Conservation (phyloP, 2,888 invertebrate genomes). For the Brachyopa scutellaris region DNA sequence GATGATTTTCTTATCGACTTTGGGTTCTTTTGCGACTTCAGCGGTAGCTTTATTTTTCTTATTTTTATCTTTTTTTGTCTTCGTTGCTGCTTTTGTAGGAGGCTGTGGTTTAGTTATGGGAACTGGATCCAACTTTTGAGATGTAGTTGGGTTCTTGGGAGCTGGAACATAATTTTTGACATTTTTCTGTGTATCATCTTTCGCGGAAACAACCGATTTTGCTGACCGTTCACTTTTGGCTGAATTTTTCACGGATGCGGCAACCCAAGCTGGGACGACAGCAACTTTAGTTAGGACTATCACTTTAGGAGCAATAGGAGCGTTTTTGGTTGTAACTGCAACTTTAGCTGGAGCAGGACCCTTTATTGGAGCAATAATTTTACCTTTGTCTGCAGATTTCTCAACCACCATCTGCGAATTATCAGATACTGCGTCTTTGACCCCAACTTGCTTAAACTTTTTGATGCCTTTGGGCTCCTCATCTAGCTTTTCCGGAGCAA, state of each 20-base stretch:
- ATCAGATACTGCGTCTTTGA: too few relatives aligned
- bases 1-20: background rate
- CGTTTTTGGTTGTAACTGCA: background rate
- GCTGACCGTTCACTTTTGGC: too few relatives aligned
- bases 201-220: too few relatives aligned
- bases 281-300: too few relatives aligned
- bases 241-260: too few relatives aligned
- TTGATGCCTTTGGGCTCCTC: background rate
- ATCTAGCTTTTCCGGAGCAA: background rate
- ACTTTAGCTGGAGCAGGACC: background rate
- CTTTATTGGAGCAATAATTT: background rate
- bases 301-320: too few relatives aligned
- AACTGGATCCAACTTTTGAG: background rate
- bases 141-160: background rate
- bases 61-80: constrained; percentile 15
- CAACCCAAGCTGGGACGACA: too few relatives aligned
- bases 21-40: background rate
- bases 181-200: background rate
- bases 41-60: constrained; percentile 1
- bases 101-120: background rate
- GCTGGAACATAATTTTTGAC: background rate
- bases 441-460: background rate
- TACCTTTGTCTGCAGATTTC: background rate
- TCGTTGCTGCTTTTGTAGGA: background rate
- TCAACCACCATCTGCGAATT: too few relatives aligned